A percentile compares a stretch with the other conserved stretches of the same genome.
These are phyloP conservation scores for Macropis europaea DNA, from an alignment of 2,888 invertebrate species.

Conservation along the genomic window DNA sequence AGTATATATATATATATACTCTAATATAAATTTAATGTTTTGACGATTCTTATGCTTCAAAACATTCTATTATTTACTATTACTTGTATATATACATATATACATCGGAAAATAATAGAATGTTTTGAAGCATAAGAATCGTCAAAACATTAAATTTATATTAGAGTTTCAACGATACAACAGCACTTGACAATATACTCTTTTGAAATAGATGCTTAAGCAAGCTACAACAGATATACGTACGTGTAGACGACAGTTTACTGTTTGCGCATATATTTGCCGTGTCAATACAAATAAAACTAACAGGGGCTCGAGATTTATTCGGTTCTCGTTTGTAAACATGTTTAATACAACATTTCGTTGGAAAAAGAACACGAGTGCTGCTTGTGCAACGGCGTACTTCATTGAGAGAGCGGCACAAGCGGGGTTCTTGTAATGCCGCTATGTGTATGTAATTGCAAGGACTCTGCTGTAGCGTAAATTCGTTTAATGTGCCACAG, in stretches of 20 bases:
- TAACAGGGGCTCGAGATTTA: slow-evolving; percentile 8
- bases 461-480: slow-evolving; percentile 46
- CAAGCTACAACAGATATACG: background rate
- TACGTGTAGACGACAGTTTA: background rate
- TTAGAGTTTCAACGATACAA: too few relatives aligned
- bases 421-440: slow-evolving; percentile 40
- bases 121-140: too few relatives aligned
- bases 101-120: too few relatives aligned
- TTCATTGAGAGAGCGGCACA: slow-evolving; percentile 39
- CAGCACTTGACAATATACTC: background rate
- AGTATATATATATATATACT: too few relatives aligned
- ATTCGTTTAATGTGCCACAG: slow-evolving; percentile 50
- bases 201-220: background rate
- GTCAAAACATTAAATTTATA: too few relatives aligned
- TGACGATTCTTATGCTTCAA: too few relatives aligned
- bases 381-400: slow-evolving; percentile 22
- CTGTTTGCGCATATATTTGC: slow-evolving; percentile 12
- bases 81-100: too few relatives aligned
- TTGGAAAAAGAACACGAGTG: slow-evolving; percentile 33
- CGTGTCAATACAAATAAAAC: slow-evolving; percentile 32
- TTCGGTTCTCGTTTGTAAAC: slow-evolving; percentile 29
- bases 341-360: slow-evolving; percentile 32
- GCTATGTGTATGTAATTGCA: slow-evolving; percentile 43
- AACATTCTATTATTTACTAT: too few relatives aligned
- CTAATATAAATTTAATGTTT: too few relatives aligned